phyloP scores from a whole-genome alignment of 2,113 vertebrate species.

The Ictidomys tridecemlineatus region DNA sequence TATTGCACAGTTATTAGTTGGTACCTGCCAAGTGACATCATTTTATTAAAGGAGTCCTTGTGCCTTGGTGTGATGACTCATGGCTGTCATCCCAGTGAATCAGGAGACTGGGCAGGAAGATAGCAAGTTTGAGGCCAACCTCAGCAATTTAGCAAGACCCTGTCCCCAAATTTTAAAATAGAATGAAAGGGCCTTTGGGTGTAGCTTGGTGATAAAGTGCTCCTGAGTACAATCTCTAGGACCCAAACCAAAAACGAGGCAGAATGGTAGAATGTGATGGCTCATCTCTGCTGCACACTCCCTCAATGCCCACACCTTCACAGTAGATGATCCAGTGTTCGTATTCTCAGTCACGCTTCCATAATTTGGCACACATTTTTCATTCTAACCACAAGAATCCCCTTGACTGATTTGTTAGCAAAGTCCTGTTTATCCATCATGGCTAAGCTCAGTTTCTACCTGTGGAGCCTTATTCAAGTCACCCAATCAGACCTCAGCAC shows the following conservation, averaged over 20 bases:
- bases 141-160: too few relatives aligned
- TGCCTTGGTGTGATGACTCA: neutral
- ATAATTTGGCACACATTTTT: neutral
- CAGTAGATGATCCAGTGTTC: neutral
- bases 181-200: too few relatives aligned
- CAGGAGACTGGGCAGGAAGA: too few relatives aligned
- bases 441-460: neutral
- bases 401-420: neutral
- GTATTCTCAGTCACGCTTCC: neutral
- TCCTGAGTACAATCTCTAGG: too few relatives aligned
- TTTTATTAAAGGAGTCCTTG: neutral
- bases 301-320: neutral
- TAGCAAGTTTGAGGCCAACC: too few relatives aligned
- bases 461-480: neutral
- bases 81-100: too few relatives aligned
- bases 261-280: neutral
- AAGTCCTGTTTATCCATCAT: neutral
- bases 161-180: too few relatives aligned
- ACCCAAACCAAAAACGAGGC: too few relatives aligned
- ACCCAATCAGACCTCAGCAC: neutral
- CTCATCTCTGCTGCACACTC: neutral
- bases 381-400: neutral
- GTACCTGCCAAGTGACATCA: neutral
- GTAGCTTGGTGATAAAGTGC: too few relatives aligned
- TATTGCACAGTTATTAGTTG: neutral